Evolutionary conservation across 1,140 invertebrate genomes (phyloP), one percentile per base, ranked within the genome.

Genomic region (Cephus cinctus): DNA sequence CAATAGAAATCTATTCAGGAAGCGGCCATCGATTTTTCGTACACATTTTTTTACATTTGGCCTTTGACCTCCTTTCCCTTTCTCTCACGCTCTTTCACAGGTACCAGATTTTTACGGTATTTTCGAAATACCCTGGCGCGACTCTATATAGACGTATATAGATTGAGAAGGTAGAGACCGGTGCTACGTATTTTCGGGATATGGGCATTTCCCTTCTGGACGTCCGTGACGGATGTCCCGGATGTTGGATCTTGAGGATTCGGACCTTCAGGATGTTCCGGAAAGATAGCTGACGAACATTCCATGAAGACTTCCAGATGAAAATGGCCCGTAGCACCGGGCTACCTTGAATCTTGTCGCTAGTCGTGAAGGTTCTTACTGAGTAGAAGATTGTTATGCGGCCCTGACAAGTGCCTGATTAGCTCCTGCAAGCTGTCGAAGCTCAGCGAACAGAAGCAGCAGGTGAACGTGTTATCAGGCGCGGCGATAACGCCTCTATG

Each of bases 401-500:
- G 88, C 25, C 89, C 89, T 3, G 89, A 91, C 46, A 92, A 79
- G 70, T 92, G 89, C 63, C 89, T 80, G 47, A 91, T 90, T 16
- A 92, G 78, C 67, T 92, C 89, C 49, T 89, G 89, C 51, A 91
- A 70, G 32, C 87, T 88, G 67, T 91, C 89, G 63, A 91, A 92
- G 38, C 83, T 87, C 56, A 90, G 77, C 53, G 87, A 85, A 71
- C 89, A 92, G 77, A 92, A 92, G 75, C 89, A 92, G 67, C 89
- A 92, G 60, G 87, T 89, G 57, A 89, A 91, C 6, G 80, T 82
- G 49, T 83, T 84, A 11, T 83, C 81, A 12, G 81, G 76, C 1
- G 85, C 86, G 39, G 84, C 86, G 67, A 91, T 91, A 14, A 90
- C 87, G 57, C 89, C 88, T 54, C 89, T 79, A 77, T 92, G 89